Base-by-base conservation (phyloP, 64 coral and sea anemone species). In the Platygyra sinensis region DNA sequence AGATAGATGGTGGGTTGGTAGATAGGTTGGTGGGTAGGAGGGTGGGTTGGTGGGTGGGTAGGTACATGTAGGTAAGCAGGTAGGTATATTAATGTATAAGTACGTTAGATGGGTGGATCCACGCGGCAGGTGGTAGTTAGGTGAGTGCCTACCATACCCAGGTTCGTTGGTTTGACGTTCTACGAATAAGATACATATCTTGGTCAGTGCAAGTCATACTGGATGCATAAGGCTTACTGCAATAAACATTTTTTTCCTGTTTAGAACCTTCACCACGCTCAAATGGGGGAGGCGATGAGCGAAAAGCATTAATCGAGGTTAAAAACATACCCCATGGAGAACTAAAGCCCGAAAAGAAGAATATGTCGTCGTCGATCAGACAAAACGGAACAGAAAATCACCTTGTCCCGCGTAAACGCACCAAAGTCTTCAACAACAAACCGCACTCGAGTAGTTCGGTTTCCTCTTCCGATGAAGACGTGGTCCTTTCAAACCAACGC, bases 311-410 rank as follows among this genome's bases (percentile, higher is more conserved):
- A 42, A 71, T 50, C 62, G 62, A 85, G 71, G 62, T 85, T 0
- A 72, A 85, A 72, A 85, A 85, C 51, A 51, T 71, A 71, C 42
- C 63, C 31, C 59, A 0, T 20, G 72, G 0, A 63, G n/a, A 52
- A 50, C 13, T 5, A 67, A 85, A 85, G 14, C 24, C 62, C 14
- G 20, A 0, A 20, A 85, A 85, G 36, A 31, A 25, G 39, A 69
- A 33, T 15, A n/a, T 46, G 24, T 51, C 63, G 69, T 85, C 39
- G 33, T 71, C 6, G n/a, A 20, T 80, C 30, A 80, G 61, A 62
- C 54, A 57, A 51, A 85, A 85, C 22, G 81, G 81, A 49, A 28
- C 81, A 28, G 81, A 85, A 51, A 85, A 85, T 42, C 18, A 83
- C 8, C 80, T 19, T 24, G 18, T 65, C 8, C 19, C 61, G 31